Conservation (phyloP, 2,888 invertebrate species). For the Ctena decussata region DNA sequence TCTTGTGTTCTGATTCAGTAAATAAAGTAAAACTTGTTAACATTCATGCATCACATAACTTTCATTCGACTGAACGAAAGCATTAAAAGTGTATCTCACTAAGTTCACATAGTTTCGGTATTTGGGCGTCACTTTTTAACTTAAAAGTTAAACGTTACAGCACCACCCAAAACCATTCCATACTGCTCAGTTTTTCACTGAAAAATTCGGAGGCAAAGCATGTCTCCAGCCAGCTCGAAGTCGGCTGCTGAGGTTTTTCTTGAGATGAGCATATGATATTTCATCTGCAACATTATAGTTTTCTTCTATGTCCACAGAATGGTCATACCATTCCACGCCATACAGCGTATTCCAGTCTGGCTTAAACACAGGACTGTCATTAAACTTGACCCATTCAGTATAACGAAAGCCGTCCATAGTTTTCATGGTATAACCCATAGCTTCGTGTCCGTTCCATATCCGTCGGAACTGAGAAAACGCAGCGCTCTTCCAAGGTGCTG, state of each 20-base stretch:
- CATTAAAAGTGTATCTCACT: no score
- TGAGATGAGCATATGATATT: slow-evolving; percentile 78
- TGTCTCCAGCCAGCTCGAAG: slow-evolving; percentile 59
- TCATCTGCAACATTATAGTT: slow-evolving; percentile 90
- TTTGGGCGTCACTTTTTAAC: no score
- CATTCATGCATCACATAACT: no score
- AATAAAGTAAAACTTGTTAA: no score
- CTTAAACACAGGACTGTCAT: slow-evolving; percentile 42
- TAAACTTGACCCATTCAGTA: slow-evolving; percentile 62
- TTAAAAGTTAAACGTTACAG: no score
- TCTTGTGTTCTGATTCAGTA: no score
- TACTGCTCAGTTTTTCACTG: no score
- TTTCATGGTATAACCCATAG: slow-evolving; percentile 73
- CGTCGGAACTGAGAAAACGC: slow-evolving; percentile 72
- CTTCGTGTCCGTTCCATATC: slow-evolving; percentile 1
- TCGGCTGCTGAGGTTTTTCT: slow-evolving; percentile 30
- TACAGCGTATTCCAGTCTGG: slow-evolving; percentile 84
- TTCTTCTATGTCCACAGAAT: slow-evolving; percentile 91
- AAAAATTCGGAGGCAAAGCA: no score
- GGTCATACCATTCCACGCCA: slow-evolving; percentile 92
- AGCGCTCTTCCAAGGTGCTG: slow-evolving; percentile 40
- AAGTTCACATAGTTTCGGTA: no score
- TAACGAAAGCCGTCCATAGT: slow-evolving; percentile 67
- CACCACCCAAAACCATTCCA: no score
- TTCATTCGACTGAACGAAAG: no score